These are phyloP conservation scores for Ptilonorhynchus violaceus DNA, from an alignment of 2,113 vertebrate genomes.

Conservation along the genomic window DNA sequence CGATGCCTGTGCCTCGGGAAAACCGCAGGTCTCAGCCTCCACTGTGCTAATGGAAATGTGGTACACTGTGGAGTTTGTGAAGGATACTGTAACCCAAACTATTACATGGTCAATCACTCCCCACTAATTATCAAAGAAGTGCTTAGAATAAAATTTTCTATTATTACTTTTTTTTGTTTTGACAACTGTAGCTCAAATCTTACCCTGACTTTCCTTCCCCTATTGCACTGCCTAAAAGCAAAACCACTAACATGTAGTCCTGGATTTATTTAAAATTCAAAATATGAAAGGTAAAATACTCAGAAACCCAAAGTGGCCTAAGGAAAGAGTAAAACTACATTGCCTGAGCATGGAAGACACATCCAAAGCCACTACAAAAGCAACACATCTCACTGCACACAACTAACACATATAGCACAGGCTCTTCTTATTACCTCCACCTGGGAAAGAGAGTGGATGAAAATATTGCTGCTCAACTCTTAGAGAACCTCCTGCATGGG, in stretches of 20 bases:
- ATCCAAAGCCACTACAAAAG: not conserved
- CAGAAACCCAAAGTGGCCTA: not conserved
- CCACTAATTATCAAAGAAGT: not conserved
- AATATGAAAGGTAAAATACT: not conserved
- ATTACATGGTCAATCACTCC: not conserved
- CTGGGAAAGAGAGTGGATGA: not conserved
- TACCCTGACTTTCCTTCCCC: not conserved
- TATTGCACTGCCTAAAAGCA: not conserved
- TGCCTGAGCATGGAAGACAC: not conserved
- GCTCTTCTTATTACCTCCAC: not conserved
- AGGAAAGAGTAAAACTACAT: not conserved
- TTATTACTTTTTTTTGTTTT: not conserved
- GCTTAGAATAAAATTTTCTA: not conserved
- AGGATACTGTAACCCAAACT: not conserved
- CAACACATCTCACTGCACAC: not conserved
- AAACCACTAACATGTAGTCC: not conserved
- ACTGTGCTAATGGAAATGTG: not conserved
- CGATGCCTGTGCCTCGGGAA: not conserved
- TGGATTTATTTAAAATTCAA: not conserved
- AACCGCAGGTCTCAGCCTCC: accelerated
- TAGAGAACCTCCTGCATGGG: not conserved
- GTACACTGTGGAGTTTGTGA: not conserved
- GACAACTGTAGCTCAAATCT: not conserved
- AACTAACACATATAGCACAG: not conserved
- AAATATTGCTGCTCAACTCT: not conserved